Evolutionary conservation across 1,140 invertebrate species (phyloP), one percentile per base, ranked within the genome.

Genomic region (Maniola jurtina): DNA sequence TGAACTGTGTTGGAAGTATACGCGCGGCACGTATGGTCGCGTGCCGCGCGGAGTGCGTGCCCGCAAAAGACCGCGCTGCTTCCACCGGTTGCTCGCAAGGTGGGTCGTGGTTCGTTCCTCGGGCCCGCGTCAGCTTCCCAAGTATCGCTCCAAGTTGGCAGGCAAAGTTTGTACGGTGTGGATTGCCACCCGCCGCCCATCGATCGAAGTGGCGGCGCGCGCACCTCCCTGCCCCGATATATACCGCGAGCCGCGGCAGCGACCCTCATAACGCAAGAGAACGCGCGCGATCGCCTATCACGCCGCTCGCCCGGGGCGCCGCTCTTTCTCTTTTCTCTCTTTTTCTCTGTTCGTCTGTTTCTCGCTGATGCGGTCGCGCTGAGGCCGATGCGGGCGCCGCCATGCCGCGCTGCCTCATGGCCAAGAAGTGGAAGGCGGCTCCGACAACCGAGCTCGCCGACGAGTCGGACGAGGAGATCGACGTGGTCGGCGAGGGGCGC

Each of bases 391-490:
- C 87, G 71, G 87, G 88, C 84, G 80, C 87, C 91, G 91, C 88
- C 82, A 96, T 96, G 95, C 95, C 95, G 90, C 95, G 95, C 84
- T 96, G 95, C 92, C 93, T 96, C 80, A 97, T 97, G 95, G 96
- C 96, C 76, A 96, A 97, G 91, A 97, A 97, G 92, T 96, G 96
- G 95, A 97, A 96, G 93, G 94, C 93, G 76, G 95, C 95, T 91
- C 94, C 95, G 73, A 95, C 95, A 94, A 93, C 94, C 79, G 94
- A 95, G 83, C 92, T 94, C 74, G 91, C 91, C 68, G 94, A 94
- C 70, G 93, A 95, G 66, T 95, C 96, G 68, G 95, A 96, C 62
- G 95, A 96, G 91, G 95, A 96, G 88, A 96, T 96, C 90, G 95
- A 96, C 92, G 95, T 96, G 76, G 96, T 96, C 62, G 88, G 87